A percentile compares a stretch with the other conserved stretches of the same genome.
Conservation (phyloP, 2,888 invertebrate genomes). For the Autographa gamma region DNA sequence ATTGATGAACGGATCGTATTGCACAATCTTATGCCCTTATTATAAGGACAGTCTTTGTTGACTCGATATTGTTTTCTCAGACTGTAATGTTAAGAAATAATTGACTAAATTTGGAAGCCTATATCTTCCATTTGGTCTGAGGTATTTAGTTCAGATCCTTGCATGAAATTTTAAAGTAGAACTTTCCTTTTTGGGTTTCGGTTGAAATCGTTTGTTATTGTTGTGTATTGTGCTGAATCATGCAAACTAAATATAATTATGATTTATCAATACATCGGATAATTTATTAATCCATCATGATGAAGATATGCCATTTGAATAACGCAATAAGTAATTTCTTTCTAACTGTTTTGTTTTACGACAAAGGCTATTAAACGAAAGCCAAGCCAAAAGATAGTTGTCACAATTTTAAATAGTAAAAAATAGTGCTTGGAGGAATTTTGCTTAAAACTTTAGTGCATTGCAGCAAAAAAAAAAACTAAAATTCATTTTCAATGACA, state of each 20-base stretch:
- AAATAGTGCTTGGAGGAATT: no score
- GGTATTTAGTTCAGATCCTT: neutral
- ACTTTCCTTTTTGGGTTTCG: neutral
- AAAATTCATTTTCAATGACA: no score
- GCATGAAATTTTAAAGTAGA: neutral
- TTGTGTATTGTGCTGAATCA: neutral
- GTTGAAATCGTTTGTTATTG: neutral
- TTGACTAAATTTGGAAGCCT: neutral
- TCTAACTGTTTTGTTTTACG: no score
- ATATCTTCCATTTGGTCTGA: neutral
- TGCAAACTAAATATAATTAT: neutral
- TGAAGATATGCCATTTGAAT: neutral
- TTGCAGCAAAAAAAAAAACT: no score
- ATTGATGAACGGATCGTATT: no score
- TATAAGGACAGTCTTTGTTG: conserved; percentile 11
- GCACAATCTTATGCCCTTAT: conserved; percentile 13
- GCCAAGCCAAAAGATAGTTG: no score
- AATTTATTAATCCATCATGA: neutral
- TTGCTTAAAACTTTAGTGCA: no score
- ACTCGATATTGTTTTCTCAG: conserved; percentile 7
- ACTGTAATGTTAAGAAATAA: neutral
- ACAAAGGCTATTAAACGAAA: no score
- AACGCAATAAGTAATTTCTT: neutral
- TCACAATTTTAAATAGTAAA: no score
- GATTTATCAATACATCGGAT: neutral